Percentiles rank a stretch among this genome's conserved stretches.
Evolutionary conservation across 2,797 vertebrate species (phyloP).

Genomic region (Selene dorsalis): DNA sequence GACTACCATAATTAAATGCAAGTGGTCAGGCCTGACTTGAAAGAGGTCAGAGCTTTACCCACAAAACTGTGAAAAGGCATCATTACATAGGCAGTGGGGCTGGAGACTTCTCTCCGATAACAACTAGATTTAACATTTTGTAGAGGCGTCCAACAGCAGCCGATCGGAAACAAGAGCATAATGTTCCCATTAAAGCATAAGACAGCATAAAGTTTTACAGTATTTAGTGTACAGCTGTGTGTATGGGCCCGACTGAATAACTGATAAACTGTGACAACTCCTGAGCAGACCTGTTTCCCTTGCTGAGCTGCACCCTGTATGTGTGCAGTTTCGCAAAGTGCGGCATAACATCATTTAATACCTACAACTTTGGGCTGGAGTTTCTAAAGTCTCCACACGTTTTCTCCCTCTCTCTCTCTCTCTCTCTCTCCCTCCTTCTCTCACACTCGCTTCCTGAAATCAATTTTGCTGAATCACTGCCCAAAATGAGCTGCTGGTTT

Average conservation of each 20-base stretch:
- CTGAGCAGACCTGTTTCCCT: constrained; percentile 48
- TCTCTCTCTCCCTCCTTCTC: constrained; percentile 11
- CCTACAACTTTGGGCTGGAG: constrained; percentile 68
- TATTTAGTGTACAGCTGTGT: constrained; percentile 52
- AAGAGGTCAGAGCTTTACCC: constrained; percentile 61
- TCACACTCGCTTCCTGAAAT: constrained; percentile 64
- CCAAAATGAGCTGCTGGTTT: constrained; percentile 77
- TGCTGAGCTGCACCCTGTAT: constrained; percentile 43
- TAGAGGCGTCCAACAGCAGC: constrained; percentile 11
- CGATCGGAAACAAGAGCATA: constrained; percentile 35
- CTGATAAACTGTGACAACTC: constrained; percentile 48
- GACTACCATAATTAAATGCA: constrained; percentile 64
- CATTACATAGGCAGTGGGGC: constrained; percentile 34
- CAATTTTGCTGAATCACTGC: constrained; percentile 83
- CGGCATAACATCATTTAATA: constrained; percentile 64
- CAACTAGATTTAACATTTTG: constrained; percentile 38
- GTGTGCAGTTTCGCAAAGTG: constrained; percentile 66
- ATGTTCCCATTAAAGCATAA: constrained; percentile 42
- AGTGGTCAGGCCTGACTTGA: constrained; percentile 56
- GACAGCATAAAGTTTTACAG: constrained; percentile 17
- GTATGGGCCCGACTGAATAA: constrained; percentile 42
- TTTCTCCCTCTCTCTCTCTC: constrained; percentile 22
- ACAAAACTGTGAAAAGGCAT: constrained; percentile 53
- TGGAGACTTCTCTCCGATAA: constrained; percentile 43
- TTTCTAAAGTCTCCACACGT: constrained; percentile 73